These are phyloP conservation scores for Agrochola macilenta DNA, from an alignment of 2,888 invertebrate genomes.

Conservation along the genomic window DNA sequence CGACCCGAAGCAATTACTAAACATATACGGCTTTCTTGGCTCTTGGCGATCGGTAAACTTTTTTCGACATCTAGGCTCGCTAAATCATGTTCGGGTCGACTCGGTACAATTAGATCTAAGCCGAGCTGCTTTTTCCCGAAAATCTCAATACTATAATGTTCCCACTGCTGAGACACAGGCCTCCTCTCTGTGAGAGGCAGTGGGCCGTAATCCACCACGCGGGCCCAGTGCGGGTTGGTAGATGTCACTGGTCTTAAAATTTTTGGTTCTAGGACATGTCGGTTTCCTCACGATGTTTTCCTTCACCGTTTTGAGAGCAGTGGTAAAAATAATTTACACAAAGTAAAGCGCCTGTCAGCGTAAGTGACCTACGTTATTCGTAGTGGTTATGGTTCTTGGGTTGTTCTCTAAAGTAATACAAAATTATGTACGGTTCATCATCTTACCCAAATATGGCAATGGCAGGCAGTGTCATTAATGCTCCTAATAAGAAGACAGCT, in stretches of 20 bases:
- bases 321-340: too few species aligned
- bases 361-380: too few species aligned
- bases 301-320: too few species aligned
- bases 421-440: not conserved
- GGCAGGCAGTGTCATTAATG: slow-evolving; percentile 92
- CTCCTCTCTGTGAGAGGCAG: too few species aligned
- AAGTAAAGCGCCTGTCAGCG: too few species aligned
- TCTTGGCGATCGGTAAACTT: not conserved
- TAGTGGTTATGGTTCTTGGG: not conserved
- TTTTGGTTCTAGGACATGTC: too few species aligned
- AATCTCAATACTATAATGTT: not conserved
- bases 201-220: too few species aligned
- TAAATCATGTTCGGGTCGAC: not conserved
- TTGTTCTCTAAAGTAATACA: not conserved
- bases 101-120: not conserved
- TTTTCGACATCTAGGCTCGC: not conserved
- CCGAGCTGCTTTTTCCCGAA: not conserved
- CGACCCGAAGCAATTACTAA: not conserved
- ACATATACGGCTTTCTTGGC: too few species aligned
- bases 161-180: too few species aligned
- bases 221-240: too few species aligned
- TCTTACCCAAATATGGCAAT: slow-evolving; percentile 92
- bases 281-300: too few species aligned
- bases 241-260: too few species aligned
- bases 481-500: slow-evolving; percentile 93